A percentile compares a stretch with the other conserved stretches of the same genome.
Conservation (phyloP, 2,113 vertebrate species). For the Uropsilus gracilis region DNA sequence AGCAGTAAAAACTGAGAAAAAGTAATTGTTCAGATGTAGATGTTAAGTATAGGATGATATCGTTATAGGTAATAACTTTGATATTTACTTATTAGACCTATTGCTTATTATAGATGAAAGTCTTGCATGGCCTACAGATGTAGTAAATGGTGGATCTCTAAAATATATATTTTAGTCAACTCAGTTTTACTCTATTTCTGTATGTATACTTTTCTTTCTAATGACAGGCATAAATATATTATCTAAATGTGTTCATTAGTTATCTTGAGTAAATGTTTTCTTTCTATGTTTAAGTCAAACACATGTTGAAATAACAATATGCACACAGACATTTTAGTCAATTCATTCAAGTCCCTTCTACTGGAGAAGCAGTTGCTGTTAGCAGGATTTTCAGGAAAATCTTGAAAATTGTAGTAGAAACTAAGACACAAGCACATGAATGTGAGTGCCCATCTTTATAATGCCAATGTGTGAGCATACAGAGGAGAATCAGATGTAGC, state of each 20-base stretch:
- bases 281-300: background rate
- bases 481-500: background rate
- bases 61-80: background rate
- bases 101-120: background rate
- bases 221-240: background rate
- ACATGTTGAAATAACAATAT: background rate
- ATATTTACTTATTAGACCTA: background rate
- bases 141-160: background rate
- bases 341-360: background rate
- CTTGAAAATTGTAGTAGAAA: background rate
- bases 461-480: fast-evolving
- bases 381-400: background rate
- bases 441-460: background rate
- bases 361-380: background rate
- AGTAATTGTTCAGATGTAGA: background rate
- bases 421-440: fast-evolving
- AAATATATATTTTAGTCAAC: background rate
- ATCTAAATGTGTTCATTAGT: background rate
- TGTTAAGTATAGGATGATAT: background rate
- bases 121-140: background rate
- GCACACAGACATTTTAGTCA: background rate
- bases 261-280: background rate
- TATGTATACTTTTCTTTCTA: background rate
- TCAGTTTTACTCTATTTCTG: background rate
- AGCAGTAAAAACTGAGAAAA: background rate